Base-by-base conservation (phyloP, 2,113 vertebrate species). In the Fulica atra region DNA sequence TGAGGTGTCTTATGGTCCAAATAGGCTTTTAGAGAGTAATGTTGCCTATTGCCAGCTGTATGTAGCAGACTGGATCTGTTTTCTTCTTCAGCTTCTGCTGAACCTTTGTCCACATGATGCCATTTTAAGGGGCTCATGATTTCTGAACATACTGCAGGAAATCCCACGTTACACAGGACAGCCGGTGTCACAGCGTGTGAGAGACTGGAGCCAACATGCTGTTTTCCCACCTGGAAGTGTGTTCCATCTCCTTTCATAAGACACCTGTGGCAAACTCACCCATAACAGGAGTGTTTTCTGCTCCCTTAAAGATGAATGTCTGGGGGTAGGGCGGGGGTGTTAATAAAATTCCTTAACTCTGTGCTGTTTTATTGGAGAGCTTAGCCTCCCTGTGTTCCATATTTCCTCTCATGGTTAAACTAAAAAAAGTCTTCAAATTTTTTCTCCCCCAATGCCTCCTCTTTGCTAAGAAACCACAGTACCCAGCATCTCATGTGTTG, bases 91-190 rank as follows among this genome's bases (percentile, higher is more conserved):
- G 26, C 16, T 73, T 24, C 68, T 93, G 88, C 68, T 61, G 66
- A 50, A 36, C n/a, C 38, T 82, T 60, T 79, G 35, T 70, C 54
- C 35, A 54, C 60, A 29, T 13, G 50, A 72, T 23, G 44, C 6
- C 6, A 11, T 88, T 88, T 87, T 31, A 50, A 66, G 46, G n/a
- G 40, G 16, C 2, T 1, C 4, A 16, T 33, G 76, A n/a, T 83
- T 92, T 92, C n/a, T 77, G 92, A 66, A 86, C 54, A 71, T 63
- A 28, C 54, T 59, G 1, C 36, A 90, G 80, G 94, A 86, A 93
- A 83, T 70, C 68, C 92, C 80, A 51, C 0, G 0, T 40, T 92
- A 8, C 9, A 25, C 0, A 2, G 76, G 82, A 90, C 82, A 94
- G 76, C 79, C 92, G 94, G 76, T 59, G 33, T 35, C 23, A 0